A percentile compares a stretch with the other conserved stretches of the same genome.
phyloP scores from a whole-genome alignment of 1,140 invertebrate genomes.

The Latrodectus geometricus region DNA sequence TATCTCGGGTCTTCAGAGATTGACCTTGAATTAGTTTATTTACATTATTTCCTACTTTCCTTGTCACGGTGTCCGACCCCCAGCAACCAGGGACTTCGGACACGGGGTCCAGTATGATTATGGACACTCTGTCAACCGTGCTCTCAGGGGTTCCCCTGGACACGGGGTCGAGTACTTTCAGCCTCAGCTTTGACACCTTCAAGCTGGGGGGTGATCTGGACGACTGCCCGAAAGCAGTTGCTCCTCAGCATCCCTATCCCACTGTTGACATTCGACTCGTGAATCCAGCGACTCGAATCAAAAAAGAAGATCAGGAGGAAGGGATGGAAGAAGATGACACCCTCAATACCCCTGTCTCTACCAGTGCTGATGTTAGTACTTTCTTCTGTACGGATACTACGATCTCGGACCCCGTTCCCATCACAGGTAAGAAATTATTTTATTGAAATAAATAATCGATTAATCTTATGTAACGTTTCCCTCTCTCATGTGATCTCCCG shows the following conservation, averaged over 20 bases:
- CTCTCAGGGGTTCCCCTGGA: conserved; percentile 35
- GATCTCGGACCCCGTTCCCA: conserved; percentile 63
- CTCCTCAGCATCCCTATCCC: conserved; percentile 20
- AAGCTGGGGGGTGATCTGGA: conserved; percentile 32
- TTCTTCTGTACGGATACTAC: conserved; percentile 62
- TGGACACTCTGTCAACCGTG: conserved; percentile 45
- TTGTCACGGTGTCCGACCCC: conserved; percentile 41
- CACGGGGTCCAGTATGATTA: conserved; percentile 55
- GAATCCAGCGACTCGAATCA: conserved; percentile 20
- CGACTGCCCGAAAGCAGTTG: neutral
- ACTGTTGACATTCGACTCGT: conserved; percentile 57
- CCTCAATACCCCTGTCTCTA: conserved; percentile 63
- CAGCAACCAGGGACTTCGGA: conserved; percentile 11
- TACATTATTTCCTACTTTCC: neutral
- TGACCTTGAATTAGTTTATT: neutral
- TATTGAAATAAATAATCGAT: neutral
- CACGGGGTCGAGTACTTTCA: conserved; percentile 38
- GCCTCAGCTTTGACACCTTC: conserved; percentile 57
- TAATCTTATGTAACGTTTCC: no score
- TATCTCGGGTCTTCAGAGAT: neutral
- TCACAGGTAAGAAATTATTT: conserved; percentile 60
- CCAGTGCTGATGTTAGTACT: conserved; percentile 53
- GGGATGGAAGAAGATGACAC: conserved; percentile 50
- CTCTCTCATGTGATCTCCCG: neutral
- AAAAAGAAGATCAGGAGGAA: conserved; percentile 35